phyloP scores from a whole-genome alignment of 2,797 vertebrate genomes.

The Takifugu ocellatus region DNA sequence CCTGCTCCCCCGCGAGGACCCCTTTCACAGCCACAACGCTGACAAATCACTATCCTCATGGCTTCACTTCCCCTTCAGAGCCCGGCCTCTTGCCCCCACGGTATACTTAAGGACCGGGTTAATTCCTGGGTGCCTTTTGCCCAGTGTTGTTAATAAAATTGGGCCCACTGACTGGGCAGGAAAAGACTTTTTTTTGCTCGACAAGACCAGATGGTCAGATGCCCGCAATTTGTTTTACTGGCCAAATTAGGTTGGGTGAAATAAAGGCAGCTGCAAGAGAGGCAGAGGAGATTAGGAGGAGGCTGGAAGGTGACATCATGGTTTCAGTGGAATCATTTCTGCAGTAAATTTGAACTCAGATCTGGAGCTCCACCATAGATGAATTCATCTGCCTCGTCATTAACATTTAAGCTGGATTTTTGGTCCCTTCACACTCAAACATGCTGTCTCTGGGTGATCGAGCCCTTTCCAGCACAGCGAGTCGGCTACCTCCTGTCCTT shows the following conservation, averaged over 20 bases:
- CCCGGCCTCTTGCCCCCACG: conserved; percentile 31
- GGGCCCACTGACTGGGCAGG: conserved; percentile 66
- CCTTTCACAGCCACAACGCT: conserved; percentile 61
- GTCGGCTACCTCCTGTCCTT: too few relatives aligned
- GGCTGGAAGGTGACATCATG: conserved; percentile 30
- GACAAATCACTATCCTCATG: conserved; percentile 72
- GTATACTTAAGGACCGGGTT: conserved; percentile 53
- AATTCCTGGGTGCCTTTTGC: conserved; percentile 64
- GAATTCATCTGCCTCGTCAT: too few relatives aligned
- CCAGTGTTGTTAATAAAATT: conserved; percentile 70
- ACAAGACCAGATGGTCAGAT: conserved; percentile 73
- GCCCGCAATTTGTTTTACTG: conserved; percentile 66
- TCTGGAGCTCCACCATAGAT: conserved; percentile 18
- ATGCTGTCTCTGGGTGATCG: conserved; percentile 45
- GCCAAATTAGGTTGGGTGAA: conserved; percentile 67
- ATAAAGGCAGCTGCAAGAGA: conserved; percentile 60
- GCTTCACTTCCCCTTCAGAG: conserved; percentile 54
- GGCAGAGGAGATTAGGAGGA: conserved; percentile 39
- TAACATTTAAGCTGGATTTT: too few relatives aligned
- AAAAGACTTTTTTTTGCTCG: conserved; percentile 63
- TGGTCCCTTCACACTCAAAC: not conserved
- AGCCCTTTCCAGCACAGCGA: too few relatives aligned
- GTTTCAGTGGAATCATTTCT: conserved; percentile 18
- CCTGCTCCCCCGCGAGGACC: conserved; percentile 48
- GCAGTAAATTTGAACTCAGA: conserved; percentile 1